phyloP scores from a whole-genome alignment of 2,888 invertebrate species.

The Synanthedon formicaeformis region DNA sequence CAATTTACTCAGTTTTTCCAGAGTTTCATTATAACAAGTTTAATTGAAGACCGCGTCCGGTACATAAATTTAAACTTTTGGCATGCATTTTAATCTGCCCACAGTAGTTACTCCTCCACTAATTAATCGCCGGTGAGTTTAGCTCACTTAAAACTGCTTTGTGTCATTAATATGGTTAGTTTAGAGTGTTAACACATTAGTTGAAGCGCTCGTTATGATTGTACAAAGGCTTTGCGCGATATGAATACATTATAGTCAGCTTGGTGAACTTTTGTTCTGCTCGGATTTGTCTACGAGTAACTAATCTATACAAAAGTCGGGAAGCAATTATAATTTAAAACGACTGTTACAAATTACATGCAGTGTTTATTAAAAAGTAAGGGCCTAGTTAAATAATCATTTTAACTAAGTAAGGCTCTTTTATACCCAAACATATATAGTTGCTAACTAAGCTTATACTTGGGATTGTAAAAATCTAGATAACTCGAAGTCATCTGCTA shows the following conservation, averaged over 20 bases:
- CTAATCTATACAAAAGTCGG: no score
- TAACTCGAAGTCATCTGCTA: no score
- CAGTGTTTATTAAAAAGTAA: no score
- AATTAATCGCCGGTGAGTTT: constrained; percentile 33
- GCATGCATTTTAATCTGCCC: constrained; percentile 63
- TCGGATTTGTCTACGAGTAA: no score
- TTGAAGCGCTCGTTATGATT: not conserved
- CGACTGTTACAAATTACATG: no score
- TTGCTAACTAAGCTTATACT: no score
- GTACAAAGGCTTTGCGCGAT: not conserved
- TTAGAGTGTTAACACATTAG: not conserved
- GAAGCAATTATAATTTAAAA: no score
- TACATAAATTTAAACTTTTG: constrained; percentile 64
- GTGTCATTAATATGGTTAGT: not conserved
- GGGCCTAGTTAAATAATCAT: no score
- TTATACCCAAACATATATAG: no score
- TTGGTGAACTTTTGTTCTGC: no score
- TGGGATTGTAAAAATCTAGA: no score
- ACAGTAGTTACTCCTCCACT: constrained; percentile 29
- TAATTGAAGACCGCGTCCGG: constrained; percentile 64
- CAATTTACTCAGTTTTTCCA: constrained; percentile 56
- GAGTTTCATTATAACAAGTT: constrained; percentile 63
- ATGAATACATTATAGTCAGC: not conserved
- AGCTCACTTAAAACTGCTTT: constrained; percentile 27
- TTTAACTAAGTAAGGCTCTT: no score